Evolutionary conservation across 2,888 invertebrate genomes (phyloP), one percentile per base, ranked within the genome.

Genomic region (Eupithecia centaureata): DNA sequence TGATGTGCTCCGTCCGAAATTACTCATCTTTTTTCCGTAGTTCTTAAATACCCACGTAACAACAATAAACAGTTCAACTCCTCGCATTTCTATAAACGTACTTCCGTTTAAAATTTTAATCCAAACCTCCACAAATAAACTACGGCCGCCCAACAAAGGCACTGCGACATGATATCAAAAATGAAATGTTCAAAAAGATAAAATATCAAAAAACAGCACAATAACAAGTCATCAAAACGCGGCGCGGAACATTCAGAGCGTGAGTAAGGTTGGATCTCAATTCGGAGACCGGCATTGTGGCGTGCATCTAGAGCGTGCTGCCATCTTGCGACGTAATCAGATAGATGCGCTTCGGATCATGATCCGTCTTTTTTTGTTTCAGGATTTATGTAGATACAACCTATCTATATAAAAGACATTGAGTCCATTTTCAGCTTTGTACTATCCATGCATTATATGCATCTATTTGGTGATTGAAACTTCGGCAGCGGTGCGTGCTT

Each of bases 171-270:
- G 42, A 66, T 66, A 63, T 66, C 63, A 61, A 66, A 70, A 70
- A 70, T 60, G 61, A 65, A 69, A 69, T 66, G 60, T 59, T 52
- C 70, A 61, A 69, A 66, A 69, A 69, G 61, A 67, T 69, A 71
- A 58, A 72, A 68, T 70, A 65, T 63, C 67, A 70, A 68, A 67
- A 64, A 70, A 47, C 71, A 70, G 61, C 63, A 63, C 65, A 69
- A 72, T 70, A 71, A 68, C 61, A 62, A 72, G 71, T 71, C 68
- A 74, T 73, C 74, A 72, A 63, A 71, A 72, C 69, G 65, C 62
- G 62, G 59, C 60, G 56, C 64, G 66, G 62, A 61, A 65, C 69
- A 75, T 76, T 70, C 76, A 73, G 76, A 71, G 77, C 77, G 73
- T 72, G 67, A 73, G 72, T 61, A 61, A 68, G 61, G 63, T 52